These are phyloP conservation scores for Zele albiditarsus DNA, from an alignment of 2,888 invertebrate species.

Conservation along the genomic window DNA sequence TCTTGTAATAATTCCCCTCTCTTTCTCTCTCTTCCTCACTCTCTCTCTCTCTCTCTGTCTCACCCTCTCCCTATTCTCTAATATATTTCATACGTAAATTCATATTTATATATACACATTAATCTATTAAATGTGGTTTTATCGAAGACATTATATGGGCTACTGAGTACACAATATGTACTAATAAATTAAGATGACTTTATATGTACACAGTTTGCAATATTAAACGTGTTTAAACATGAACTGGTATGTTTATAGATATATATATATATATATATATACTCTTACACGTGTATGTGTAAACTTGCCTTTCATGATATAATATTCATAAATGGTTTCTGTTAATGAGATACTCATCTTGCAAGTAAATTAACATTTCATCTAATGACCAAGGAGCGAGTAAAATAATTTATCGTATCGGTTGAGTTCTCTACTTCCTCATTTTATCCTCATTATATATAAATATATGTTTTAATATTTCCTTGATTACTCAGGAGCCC, in stretches of 20 bases:
- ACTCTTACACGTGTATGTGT: background rate
- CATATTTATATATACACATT: no score
- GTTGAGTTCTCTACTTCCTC: background rate
- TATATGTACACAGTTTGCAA: background rate
- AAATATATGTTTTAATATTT: background rate
- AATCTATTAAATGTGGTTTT: background rate
- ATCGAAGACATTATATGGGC: background rate
- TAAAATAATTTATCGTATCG: conserved; percentile 21
- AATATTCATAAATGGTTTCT: conserved; percentile 10
- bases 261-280: conserved; percentile 11
- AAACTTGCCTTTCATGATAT: conserved; percentile 3
- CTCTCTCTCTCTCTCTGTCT: no score
- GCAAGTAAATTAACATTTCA: conserved; percentile 20
- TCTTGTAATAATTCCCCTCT: conserved; percentile 30
- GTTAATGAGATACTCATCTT: conserved; percentile 19
- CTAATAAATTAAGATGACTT: background rate
- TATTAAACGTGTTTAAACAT: background rate
- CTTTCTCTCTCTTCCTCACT: background rate
- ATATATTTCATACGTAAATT: no score
- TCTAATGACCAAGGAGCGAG: conserved; percentile 7
- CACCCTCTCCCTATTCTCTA: no score
- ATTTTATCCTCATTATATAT: background rate
- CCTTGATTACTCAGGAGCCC: background rate
- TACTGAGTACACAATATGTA: background rate
- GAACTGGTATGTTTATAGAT: background rate